Percentiles rank a stretch among this genome's conserved stretches.
phyloP scores from a whole-genome alignment of 2,888 invertebrate species.

The Leptarthrus brevirostris region DNA sequence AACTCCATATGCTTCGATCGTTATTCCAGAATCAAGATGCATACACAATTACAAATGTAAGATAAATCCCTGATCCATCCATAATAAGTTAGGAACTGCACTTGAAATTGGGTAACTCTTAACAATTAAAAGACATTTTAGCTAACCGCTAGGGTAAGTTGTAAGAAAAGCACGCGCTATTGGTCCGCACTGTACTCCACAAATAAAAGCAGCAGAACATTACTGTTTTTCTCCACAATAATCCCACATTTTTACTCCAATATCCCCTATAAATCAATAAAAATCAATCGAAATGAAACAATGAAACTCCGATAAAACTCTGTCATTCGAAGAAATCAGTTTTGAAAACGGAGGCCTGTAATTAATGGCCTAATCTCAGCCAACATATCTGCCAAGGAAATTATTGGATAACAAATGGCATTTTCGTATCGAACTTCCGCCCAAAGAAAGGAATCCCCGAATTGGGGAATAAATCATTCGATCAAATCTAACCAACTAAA shows the following conservation, averaged over 20 bases:
- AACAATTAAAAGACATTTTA: too few relatives aligned
- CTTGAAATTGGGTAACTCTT: too few relatives aligned
- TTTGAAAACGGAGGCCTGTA: not conserved
- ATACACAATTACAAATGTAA: too few relatives aligned
- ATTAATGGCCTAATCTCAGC: not conserved
- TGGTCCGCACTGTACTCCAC: too few relatives aligned
- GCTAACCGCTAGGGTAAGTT: too few relatives aligned
- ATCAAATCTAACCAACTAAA: slow-evolving; percentile 16
- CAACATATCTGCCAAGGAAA: not conserved
- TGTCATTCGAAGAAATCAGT: slow-evolving; percentile 10
- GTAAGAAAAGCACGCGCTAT: too few relatives aligned
- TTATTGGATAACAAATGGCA: slow-evolving; percentile 9
- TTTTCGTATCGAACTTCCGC: not conserved
- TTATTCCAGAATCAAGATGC: too few relatives aligned
- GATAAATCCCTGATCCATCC: too few relatives aligned
- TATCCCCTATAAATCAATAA: slow-evolving; percentile 1
- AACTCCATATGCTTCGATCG: too few relatives aligned
- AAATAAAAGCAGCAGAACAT: too few relatives aligned
- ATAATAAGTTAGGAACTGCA: too few relatives aligned
- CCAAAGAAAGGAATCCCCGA: not conserved
- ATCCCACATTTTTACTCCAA: slow-evolving; percentile 6
- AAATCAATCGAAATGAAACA: slow-evolving; percentile 30
- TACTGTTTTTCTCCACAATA: too few relatives aligned
- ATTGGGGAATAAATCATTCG: slow-evolving; percentile 40
- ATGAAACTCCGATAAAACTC: slow-evolving; percentile 30